phyloP scores from a whole-genome alignment of 2,797 vertebrate species.

The Dallia pectoralis region DNA sequence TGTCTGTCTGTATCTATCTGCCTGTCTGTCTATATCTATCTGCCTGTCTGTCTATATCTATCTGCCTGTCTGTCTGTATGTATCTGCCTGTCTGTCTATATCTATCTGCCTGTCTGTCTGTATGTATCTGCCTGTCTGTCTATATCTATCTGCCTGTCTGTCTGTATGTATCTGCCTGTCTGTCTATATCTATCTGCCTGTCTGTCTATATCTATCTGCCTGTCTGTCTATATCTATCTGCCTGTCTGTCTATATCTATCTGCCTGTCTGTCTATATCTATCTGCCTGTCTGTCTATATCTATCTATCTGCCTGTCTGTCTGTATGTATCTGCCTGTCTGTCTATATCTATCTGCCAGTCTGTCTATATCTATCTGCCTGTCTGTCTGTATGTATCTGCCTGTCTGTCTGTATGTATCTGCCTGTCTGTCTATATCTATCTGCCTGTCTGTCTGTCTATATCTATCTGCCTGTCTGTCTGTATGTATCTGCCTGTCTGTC shows the following conservation, averaged over 20 bases:
- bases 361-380: not conserved
- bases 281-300: no score
- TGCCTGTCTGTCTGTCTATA: no score
- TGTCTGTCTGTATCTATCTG: not conserved
- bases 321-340: not conserved
- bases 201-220: no score
- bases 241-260: not conserved
- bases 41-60: not conserved
- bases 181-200: not conserved
- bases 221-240: not conserved
- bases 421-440: not conserved
- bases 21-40: no score
- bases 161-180: no score
- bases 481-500: not conserved
- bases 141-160: not conserved
- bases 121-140: no score
- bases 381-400: no score
- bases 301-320: not conserved
- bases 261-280: not conserved
- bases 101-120: not conserved
- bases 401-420: not conserved
- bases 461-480: not conserved
- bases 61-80: not conserved
- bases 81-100: not conserved
- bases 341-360: no score